phyloP scores from a whole-genome alignment of 2,113 vertebrate species.

The Macquaria ambigua region DNA sequence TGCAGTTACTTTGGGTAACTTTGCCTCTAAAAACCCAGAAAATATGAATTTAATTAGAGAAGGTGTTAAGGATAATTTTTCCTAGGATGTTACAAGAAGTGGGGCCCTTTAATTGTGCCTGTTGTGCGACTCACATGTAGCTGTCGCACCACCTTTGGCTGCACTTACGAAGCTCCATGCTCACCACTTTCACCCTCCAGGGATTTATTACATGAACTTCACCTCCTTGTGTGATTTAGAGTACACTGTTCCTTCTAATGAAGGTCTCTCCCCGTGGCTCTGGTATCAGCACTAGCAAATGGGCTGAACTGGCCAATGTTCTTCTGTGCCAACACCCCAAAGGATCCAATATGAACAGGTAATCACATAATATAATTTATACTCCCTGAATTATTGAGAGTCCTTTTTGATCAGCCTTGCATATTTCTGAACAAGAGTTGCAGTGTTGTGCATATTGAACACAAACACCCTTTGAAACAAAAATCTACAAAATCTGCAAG shows the following conservation, averaged over 20 bases:
- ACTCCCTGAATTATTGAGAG: background rate
- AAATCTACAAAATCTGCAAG: background rate
- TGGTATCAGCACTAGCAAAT: constrained; percentile 6
- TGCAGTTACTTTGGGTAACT: background rate
- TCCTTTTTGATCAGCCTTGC: background rate
- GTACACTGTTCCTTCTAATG: background rate
- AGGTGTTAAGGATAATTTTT: background rate
- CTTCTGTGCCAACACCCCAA: background rate
- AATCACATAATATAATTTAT: background rate
- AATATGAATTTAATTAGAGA: background rate
- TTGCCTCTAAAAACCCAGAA: background rate
- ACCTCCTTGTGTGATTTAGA: background rate
- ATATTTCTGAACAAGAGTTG: background rate
- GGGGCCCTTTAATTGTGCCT: background rate
- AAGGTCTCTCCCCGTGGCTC: background rate
- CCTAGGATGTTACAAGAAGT: background rate
- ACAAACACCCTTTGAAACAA: background rate
- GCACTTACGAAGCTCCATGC: background rate
- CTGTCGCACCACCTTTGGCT: background rate
- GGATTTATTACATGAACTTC: background rate
- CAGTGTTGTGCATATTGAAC: background rate
- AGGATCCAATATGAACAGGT: background rate
- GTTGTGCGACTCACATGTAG: background rate
- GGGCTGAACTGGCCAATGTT: background rate
- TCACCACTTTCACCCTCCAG: background rate